phyloP scores from a whole-genome alignment of 2,888 invertebrate species.

The Idaea dimidiata region DNA sequence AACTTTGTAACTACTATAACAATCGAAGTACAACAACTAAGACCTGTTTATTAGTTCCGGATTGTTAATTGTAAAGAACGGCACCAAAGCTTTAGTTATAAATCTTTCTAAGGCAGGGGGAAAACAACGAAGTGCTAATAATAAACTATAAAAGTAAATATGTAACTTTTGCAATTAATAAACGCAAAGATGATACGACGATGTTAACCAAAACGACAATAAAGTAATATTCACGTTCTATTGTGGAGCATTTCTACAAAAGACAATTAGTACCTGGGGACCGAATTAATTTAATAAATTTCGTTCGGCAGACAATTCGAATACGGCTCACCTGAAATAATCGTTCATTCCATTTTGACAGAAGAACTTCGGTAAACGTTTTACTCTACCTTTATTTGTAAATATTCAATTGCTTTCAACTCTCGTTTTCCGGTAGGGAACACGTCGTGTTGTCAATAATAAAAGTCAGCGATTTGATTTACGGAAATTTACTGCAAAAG shows the following conservation, averaged over 20 bases:
- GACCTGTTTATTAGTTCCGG: constrained; percentile 18
- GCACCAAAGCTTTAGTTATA: constrained; percentile 1
- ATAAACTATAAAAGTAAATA: constrained; percentile 7
- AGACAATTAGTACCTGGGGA: constrained; percentile 47
- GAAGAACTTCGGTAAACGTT: constrained; percentile 34
- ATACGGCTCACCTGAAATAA: constrained; percentile 38
- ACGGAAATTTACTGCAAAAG: neutral
- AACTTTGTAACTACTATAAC: constrained; percentile 26
- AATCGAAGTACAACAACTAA: constrained; percentile 16
- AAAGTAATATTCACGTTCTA: constrained; percentile 42
- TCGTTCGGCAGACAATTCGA: constrained; percentile 40
- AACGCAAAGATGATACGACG: constrained; percentile 8
- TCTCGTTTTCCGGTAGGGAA: constrained; percentile 4
- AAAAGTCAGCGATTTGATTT: constrained; percentile 9
- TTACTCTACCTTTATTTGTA: constrained; percentile 10
- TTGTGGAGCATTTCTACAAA: constrained; percentile 51
- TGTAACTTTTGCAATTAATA: constrained; percentile 20
- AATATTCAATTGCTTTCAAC: neutral
- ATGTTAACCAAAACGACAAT: constrained; percentile 16
- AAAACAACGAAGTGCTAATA: constrained; percentile 2
- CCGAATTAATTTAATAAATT: constrained; percentile 50
- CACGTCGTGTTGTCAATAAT: constrained; percentile 15
- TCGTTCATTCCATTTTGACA: constrained; percentile 37
- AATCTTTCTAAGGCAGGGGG: neutral
- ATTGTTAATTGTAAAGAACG: constrained; percentile 16